Evolutionary conservation across 2,797 vertebrate genomes (phyloP).

Genomic region (Myotis planiceps): DNA sequence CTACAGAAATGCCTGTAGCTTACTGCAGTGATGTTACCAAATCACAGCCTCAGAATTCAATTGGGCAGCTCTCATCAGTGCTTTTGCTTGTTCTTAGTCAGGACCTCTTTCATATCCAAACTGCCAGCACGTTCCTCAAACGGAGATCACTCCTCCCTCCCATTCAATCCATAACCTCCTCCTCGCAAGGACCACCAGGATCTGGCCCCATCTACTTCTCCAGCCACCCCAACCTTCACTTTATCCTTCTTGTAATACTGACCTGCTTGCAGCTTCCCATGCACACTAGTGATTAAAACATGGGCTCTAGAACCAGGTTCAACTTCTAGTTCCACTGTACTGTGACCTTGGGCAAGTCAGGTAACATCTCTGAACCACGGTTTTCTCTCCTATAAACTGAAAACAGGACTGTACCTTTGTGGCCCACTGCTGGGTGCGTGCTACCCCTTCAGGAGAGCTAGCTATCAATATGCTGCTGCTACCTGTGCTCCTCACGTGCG

Average conservation of each 20-base stretch:
- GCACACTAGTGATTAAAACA: background rate
- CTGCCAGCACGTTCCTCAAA: background rate
- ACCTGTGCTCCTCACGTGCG: background rate
- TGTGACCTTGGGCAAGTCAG: background rate
- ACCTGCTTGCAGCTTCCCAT: background rate
- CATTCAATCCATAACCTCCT: background rate
- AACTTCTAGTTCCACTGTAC: background rate
- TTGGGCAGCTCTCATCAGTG: background rate
- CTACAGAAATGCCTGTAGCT: background rate
- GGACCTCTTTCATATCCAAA: background rate
- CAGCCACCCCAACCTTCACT: background rate
- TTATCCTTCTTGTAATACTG: background rate
- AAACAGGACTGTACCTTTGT: background rate
- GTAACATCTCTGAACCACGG: background rate
- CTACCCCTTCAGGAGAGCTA: background rate
- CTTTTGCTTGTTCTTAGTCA: background rate
- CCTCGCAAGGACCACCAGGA: background rate
- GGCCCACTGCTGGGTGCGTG: background rate
- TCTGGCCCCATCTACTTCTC: background rate
- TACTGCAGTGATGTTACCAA: background rate
- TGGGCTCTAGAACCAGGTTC: background rate
- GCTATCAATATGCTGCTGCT: background rate
- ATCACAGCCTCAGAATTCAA: background rate
- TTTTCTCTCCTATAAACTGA: background rate
- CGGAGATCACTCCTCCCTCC: background rate